phyloP scores from a whole-genome alignment of 2,113 vertebrate species.

The Benitochromis conjunctus region DNA sequence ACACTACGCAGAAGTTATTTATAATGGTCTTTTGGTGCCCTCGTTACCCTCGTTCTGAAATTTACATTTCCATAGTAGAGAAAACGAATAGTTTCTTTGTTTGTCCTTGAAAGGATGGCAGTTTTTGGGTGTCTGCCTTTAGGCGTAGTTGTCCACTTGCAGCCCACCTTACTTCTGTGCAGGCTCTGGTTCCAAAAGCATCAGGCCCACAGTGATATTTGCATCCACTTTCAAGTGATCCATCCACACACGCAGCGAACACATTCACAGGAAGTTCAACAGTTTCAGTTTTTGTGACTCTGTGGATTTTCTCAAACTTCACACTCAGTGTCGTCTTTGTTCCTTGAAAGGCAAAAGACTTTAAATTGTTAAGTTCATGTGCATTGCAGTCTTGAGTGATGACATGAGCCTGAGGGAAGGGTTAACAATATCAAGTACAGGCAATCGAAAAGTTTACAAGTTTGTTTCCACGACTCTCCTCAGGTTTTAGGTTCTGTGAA shows the following conservation, averaged over 20 bases:
- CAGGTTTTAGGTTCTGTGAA: slow-evolving; percentile 95
- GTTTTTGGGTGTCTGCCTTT: not conserved
- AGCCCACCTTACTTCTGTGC: slow-evolving; percentile 30
- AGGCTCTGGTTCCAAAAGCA: not conserved
- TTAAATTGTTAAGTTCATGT: too few relatives aligned
- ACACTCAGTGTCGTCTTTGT: not conserved
- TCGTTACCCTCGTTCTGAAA: not conserved
- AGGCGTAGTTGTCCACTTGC: not conserved
- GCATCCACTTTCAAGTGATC: not conserved
- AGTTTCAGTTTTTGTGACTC: not conserved
- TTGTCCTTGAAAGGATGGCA: not conserved
- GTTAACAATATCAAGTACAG: not conserved
- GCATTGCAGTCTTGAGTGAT: not conserved
- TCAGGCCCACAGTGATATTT: not conserved
- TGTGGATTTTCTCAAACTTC: not conserved
- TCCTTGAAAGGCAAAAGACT: not conserved
- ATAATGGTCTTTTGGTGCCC: fast-evolving
- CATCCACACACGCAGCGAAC: not conserved
- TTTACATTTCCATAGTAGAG: not conserved
- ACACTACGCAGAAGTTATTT: not conserved
- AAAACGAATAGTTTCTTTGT: not conserved
- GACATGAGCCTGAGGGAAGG: not conserved
- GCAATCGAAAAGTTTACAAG: not conserved
- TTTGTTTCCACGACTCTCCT: not conserved
- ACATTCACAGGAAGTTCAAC: not conserved